A percentile compares a stretch with the other conserved stretches of the same genome.
Conservation (phyloP, 2,797 vertebrate species). For the Yasuhikotakia modesta region DNA sequence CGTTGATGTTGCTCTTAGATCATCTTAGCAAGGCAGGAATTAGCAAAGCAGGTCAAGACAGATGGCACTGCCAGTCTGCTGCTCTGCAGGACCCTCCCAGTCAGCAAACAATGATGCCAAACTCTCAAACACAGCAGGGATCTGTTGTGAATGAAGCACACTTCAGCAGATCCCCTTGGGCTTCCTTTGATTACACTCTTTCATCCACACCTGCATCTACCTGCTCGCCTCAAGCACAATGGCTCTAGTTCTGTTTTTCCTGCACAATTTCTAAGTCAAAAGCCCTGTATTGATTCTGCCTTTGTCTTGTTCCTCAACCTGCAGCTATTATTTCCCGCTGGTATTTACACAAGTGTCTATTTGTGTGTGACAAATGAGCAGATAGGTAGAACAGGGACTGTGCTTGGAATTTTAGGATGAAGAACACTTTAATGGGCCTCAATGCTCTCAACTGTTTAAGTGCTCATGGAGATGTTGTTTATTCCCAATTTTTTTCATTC, state of each 20-base stretch:
- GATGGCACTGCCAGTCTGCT: constrained; percentile 45
- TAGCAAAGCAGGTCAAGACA: constrained; percentile 47
- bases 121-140: constrained; percentile 24
- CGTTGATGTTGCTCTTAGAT: constrained; percentile 1
- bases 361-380: constrained; percentile 5
- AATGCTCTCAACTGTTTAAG: constrained; percentile 4
- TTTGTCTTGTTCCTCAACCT: neutral
- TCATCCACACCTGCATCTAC: neutral
- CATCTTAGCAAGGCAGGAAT: constrained; percentile 21
- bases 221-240: constrained; percentile 17
- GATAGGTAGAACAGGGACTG: neutral
- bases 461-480: neutral
- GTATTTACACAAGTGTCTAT: constrained; percentile 9
- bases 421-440: constrained; percentile 3
- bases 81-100: constrained; percentile 34
- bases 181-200: neutral
- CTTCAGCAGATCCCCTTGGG: constrained; percentile 9
- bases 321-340: constrained; percentile 35
- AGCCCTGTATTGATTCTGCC: constrained; percentile 24
- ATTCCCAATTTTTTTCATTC: too few relatives aligned
- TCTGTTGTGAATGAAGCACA: constrained; percentile 4
- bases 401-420: neutral
- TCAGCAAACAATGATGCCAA: constrained; percentile 41
- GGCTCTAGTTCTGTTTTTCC: neutral
- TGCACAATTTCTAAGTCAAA: constrained; percentile 27